Evolutionary conservation across 2,113 vertebrate genomes (phyloP), one percentile per base, ranked within the genome.

Genomic region (Anseranas semipalmata): DNA sequence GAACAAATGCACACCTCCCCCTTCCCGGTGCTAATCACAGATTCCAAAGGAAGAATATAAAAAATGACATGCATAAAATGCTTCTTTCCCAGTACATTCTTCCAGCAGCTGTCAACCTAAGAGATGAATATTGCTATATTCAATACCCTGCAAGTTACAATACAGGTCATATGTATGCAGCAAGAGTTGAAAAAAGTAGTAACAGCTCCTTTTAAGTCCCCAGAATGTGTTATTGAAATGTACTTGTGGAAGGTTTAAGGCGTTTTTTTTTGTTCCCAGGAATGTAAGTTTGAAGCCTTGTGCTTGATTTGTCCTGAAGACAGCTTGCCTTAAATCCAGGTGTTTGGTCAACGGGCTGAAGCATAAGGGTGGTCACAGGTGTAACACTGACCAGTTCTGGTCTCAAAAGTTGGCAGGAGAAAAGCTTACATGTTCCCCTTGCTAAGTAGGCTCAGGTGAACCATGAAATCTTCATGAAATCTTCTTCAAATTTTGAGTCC

Each of bases 371-470:
- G 30, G 21, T 19, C 50, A 65, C 39, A 20, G 33, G 25, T 43
- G 13, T 6, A 60, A n/a, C 5, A 4, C 12, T 71, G 56, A 71
- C 14, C 7, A 11, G 15, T 1, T 0, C 52, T 56, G 52, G 9
- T 15, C 14, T n/a, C 21, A 74, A 60, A 88, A 24, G 11, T 9
- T 59, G 30, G 15, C 30, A 83, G 81, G 6, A 67, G 6, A 63
- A 85, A 48, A 24, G 41, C 10, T 27, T 37, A 15, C 19, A 35
- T 1, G 1, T 35, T 33, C 55, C 17, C 7, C 19, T 6, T 50
- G 46, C 3, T 71, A 15, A 2, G 0, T 4, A 65, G 15, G 25
- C 25, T 60, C 52, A 0, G 0, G 25, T 13, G 20, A 65, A 41
- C n/a, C 6, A 6, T 68, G 21, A 41, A 84, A 91, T 76, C 22